phyloP scores from a whole-genome alignment of 1,140 invertebrate species.

The Cydia amplana region DNA sequence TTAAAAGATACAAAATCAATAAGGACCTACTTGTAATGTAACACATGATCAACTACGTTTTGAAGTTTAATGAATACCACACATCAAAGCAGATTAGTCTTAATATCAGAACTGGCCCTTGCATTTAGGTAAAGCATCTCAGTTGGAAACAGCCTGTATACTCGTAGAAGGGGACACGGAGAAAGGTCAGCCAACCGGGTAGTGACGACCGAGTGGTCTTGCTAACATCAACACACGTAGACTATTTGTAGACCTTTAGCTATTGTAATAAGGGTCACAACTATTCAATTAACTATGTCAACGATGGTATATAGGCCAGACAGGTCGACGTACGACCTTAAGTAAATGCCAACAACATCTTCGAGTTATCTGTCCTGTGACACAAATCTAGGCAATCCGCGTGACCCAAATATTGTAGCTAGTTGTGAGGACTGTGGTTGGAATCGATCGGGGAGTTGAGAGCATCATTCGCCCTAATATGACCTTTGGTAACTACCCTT shows the following conservation, averaged over 20 bases:
- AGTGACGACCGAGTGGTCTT: not conserved
- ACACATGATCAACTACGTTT: too few relatives aligned
- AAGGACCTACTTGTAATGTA: too few relatives aligned
- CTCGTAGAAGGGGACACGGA: slow-evolving; percentile 3
- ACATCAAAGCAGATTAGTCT: slow-evolving; percentile 8
- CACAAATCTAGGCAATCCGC: too few relatives aligned
- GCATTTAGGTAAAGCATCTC: not conserved
- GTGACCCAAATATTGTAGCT: too few relatives aligned
- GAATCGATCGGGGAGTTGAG: too few relatives aligned
- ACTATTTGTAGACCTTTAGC: too few relatives aligned
- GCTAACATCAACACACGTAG: not conserved
- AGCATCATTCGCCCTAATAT: too few relatives aligned
- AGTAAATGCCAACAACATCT: too few relatives aligned
- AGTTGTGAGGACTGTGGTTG: too few relatives aligned
- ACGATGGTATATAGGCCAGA: not conserved
- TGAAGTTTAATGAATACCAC: not conserved
- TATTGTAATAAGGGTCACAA: not conserved
- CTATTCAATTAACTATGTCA: not conserved
- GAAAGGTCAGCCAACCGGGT: not conserved
- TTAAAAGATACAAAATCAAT: too few relatives aligned
- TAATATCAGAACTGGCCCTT: not conserved
- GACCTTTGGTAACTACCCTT: too few relatives aligned
- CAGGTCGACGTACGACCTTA: not conserved
- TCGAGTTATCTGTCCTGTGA: too few relatives aligned
- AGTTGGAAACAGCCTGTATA: not conserved